Base-by-base conservation (phyloP, 2,797 vertebrate genomes). In the Gallinago stenura region DNA sequence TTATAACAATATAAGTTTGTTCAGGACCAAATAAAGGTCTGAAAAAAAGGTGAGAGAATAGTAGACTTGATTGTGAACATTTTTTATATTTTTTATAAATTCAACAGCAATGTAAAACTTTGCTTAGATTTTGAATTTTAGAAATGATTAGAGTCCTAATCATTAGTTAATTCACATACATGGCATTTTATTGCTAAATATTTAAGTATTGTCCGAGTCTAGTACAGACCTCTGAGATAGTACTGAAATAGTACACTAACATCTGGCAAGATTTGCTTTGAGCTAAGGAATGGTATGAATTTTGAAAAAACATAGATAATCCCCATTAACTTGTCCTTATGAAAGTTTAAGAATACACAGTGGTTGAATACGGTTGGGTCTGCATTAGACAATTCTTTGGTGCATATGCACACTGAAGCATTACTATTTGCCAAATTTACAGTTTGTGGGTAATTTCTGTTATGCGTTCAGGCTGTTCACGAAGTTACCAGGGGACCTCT, bases 241-340 rank as follows among this genome's bases (percentile, higher is more conserved):
- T 82, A 53, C 17, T 48, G 43, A 80, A 82, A 76, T 57, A 94
- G n/a, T 68, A 85, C 3, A 2, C 31, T 79, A 87, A 53, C 37
- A 80, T 85, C 72, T 92, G 80, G 43, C 25, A 86, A 86, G n/a
- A 88, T 86, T 88, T 92, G 20, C 30, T 87, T 76, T 87, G 37
- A 69, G 26, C 37, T 96, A 69, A 87, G 62, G 91, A 93, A 65
- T 87, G 0, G 12, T 53, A 69, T 50, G 22, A 87, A 48, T 84
- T 84, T 82, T 72, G 30, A 12, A 62, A 82, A 91, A 54, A 1
- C 39, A 41, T 17, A 60, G 46, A 66, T 62, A 90, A 73, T 80
- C 58, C 58, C 1, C 0, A 57, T 79, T 21, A 53, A 79, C 20
- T 30, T 65, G 22, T 48, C 39, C 4, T 71, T 41, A 37, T 4